Base-by-base conservation (phyloP, 2,888 invertebrate genomes). In the Pardosa pseudoannulata region DNA sequence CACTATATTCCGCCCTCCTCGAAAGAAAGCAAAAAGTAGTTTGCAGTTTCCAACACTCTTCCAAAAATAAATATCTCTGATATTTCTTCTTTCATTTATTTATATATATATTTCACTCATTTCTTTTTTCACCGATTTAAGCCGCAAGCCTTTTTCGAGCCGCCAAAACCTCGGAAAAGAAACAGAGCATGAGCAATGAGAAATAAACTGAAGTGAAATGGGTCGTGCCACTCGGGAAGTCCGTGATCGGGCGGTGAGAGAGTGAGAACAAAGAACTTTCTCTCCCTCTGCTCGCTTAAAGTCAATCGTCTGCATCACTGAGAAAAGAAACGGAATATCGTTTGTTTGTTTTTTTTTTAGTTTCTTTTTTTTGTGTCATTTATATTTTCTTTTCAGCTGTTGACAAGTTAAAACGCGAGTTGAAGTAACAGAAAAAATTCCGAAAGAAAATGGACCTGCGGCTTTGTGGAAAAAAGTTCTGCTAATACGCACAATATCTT, bases 151-250 rank as follows among this genome's bases (percentile, higher is more conserved):
- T n/a, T n/a, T n/a, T 36, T 36, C 9, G 5, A 46, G 16, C 7
- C n/a, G 46, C 16, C 46, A 46, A 46, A 16, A n/a, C n/a, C n/a
- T n/a, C 16, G 16, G 46, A 46, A 46, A 16, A 9, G 46, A 46
- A 46, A 46, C 46, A 46, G 46, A 46, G 46, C 46, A 46, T 16
- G n/a, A 16, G 46, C 11, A 16, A 46, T 46, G 46, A 16, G n/a
- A 46, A 46, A 46, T 46, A 46, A 46, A 46, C 46, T 46, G 46
- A 46, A 46, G 46, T 46, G 46, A 46, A 46, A 46, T 46, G 46
- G 46, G 46, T 46, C 46, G 46, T 46, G 16, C 46, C 46, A 46
- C 46, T 46, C 16, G n/a, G 46, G n/a, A 46, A 46, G 11, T 2
- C 46, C 9, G n/a, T n/a, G n/a, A n/a, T n/a, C n/a, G n/a, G n/a